phyloP scores from a whole-genome alignment of 2,797 vertebrate species.

The Hippopotamyrus pictus region DNA sequence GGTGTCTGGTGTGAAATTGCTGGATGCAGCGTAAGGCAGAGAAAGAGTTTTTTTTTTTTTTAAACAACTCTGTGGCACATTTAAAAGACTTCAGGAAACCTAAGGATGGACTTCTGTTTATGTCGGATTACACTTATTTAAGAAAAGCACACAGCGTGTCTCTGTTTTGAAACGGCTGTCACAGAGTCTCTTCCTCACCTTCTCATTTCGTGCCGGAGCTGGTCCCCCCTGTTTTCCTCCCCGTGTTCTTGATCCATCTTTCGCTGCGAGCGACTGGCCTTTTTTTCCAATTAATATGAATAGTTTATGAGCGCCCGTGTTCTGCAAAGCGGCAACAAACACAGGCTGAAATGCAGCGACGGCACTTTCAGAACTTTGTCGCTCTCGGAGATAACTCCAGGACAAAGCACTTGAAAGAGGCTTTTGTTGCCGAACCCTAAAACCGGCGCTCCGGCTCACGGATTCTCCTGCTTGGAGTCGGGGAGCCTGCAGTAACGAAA shows the following conservation, averaged over 20 bases:
- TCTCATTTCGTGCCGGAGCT: neutral
- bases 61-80: slow-evolving; percentile 42
- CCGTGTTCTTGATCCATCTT: neutral
- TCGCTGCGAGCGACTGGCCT: neutral
- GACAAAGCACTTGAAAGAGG: neutral
- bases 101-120: slow-evolving; percentile 37
- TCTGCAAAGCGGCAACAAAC: slow-evolving; percentile 26
- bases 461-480: neutral
- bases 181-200: neutral
- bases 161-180: neutral
- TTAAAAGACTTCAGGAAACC: slow-evolving; percentile 45
- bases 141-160: neutral
- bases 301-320: slow-evolving; percentile 30
- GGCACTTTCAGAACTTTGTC: slow-evolving; percentile 25
- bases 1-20: slow-evolving; percentile 31
- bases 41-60: slow-evolving; percentile 31
- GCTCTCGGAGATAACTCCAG: slow-evolving; percentile 22
- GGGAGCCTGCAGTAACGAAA: slow-evolving; percentile 7
- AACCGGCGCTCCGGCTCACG: neutral
- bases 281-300: slow-evolving; percentile 35
- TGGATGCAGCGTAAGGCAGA: slow-evolving; percentile 42
- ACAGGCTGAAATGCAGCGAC: slow-evolving; percentile 8
- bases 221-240: neutral
- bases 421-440: neutral
- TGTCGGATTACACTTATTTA: slow-evolving; percentile 28